phyloP scores from a whole-genome alignment of 2,113 vertebrate species.

The Semicossyphus pulcher region DNA sequence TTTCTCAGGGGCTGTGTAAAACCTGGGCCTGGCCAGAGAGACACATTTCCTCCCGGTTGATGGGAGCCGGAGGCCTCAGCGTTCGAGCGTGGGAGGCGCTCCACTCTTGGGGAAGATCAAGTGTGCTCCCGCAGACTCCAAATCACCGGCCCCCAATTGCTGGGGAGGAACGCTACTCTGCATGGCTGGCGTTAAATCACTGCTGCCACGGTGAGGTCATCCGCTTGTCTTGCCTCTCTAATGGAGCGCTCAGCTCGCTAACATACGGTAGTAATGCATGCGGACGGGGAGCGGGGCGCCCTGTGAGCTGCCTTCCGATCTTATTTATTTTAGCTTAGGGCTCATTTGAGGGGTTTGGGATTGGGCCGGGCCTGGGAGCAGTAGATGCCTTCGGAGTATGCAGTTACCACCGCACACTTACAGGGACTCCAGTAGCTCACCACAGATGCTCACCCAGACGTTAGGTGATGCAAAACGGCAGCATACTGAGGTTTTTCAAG shows the following conservation, averaged over 20 bases:
- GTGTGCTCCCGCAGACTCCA: slow-evolving; percentile 75
- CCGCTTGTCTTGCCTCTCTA: slow-evolving; percentile 68
- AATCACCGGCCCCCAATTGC: slow-evolving; percentile 76
- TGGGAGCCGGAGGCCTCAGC: slow-evolving; percentile 72
- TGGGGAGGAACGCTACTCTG: slow-evolving; percentile 66
- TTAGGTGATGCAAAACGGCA: slow-evolving; percentile 75
- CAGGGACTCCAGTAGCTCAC: slow-evolving; percentile 79
- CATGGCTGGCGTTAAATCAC: slow-evolving; percentile 77
- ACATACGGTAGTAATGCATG: slow-evolving; percentile 76
- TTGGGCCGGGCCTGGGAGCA: slow-evolving; percentile 47
- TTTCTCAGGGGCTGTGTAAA: slow-evolving; percentile 79
- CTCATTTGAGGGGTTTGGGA: slow-evolving; percentile 76
- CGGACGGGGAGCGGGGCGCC: slow-evolving; percentile 61
- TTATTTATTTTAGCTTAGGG: slow-evolving; percentile 81
- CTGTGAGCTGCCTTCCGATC: slow-evolving; percentile 67
- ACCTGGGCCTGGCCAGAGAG: slow-evolving; percentile 68
- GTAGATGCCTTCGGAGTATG: slow-evolving; percentile 82
- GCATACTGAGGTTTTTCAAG: slow-evolving; percentile 73
- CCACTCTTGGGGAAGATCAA: slow-evolving; percentile 80
- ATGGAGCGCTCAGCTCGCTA: slow-evolving; percentile 76
- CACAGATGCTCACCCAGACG: slow-evolving; percentile 78
- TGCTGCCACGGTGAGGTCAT: slow-evolving; percentile 77
- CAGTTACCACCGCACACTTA: slow-evolving; percentile 86
- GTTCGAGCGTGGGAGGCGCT: slow-evolving; percentile 74
- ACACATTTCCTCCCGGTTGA: slow-evolving; percentile 80